These are phyloP conservation scores for Progne subis DNA, from an alignment of 2,113 vertebrate species.

Conservation along the genomic window DNA sequence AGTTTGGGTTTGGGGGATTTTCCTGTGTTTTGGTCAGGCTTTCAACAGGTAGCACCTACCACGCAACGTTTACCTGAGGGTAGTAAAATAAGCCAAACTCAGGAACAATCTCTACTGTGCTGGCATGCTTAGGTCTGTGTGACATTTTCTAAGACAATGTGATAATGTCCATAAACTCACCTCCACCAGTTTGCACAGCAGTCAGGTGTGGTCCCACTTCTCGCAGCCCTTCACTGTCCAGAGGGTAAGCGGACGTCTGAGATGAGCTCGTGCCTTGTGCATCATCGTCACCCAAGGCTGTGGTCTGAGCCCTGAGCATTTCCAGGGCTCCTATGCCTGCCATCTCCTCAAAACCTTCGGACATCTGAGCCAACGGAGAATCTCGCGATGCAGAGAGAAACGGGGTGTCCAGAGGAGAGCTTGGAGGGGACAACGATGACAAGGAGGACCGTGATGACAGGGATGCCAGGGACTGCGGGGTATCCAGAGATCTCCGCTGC, in stretches of 20 bases:
- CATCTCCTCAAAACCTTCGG: constrained; percentile 91
- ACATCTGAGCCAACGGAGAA: constrained; percentile 88
- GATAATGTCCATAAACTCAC: constrained; percentile 61
- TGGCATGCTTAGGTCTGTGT: not conserved
- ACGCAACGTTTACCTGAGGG: not conserved
- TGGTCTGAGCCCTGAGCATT: constrained; percentile 78
- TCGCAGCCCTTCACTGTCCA: constrained; percentile 81
- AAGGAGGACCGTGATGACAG: constrained; percentile 94
- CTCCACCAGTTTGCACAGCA: constrained; percentile 73
- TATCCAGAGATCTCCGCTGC: constrained; percentile 87
- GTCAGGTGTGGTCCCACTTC: constrained; percentile 77
- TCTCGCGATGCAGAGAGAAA: constrained; percentile 89
- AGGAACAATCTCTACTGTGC: not conserved
- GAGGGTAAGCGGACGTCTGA: constrained; percentile 47
- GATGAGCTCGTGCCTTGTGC: constrained; percentile 45
- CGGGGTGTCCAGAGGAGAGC: constrained; percentile 93
- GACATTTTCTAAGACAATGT: not conserved
- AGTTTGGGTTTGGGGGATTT: accelerated
- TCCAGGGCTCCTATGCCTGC: constrained; percentile 84
- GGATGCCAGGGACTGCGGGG: constrained; percentile 91
- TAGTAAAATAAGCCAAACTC: not conserved
- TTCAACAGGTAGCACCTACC: not conserved
- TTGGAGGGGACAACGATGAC: constrained; percentile 93
- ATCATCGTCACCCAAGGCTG: constrained; percentile 74
- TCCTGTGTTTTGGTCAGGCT: accelerated